Evolutionary conservation across 2,113 vertebrate species (phyloP), one percentile per base, ranked within the genome.

Genomic region (Nothoprocta perdicaria): DNA sequence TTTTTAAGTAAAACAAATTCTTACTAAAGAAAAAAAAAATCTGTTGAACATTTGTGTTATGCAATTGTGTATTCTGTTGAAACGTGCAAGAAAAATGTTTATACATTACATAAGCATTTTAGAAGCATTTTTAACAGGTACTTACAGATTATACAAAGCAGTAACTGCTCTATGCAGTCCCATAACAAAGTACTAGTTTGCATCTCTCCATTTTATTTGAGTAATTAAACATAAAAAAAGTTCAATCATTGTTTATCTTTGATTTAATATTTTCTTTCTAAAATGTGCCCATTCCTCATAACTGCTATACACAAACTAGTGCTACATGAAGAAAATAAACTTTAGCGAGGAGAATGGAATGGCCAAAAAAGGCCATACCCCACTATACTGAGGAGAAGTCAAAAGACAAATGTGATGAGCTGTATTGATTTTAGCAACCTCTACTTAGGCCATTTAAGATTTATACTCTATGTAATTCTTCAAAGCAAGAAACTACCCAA

Each of bases 21-120:
- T 92, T 89, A 89, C 88, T 90, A 85, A 96, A 96, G 86, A 77
- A 95, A 68, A 55, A 89, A 87, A 78, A 94, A 38, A 79, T 84
- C 68, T 87, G 62, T 95, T 86, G 88, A 97, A 94, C 80, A 76
- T 86, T 91, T 95, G 90, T 96, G 92, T 97, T 96, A 98, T 96
- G 95, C 90, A 95, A 93, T 95, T 95, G 66, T 96, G 84, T 97
- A 98, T 98, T 98, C 96, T 97, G 97, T 98, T 98, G 98, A 99
- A 99, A 98, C 98, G 98, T 99, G 99, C 99, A 99, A 98, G 98
- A 99, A 98, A 99, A 99, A 98, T 98, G 98, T 98, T 98, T 99
- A 98, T 99, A 99, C 98, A 99, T 98, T 98, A 98, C 98, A 98
- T 98, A 99, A 99, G 98, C 98, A 98, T 97, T 95, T 97, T 98